phyloP scores from a whole-genome alignment of 2,888 invertebrate species.

The Candidula unifasciata region DNA sequence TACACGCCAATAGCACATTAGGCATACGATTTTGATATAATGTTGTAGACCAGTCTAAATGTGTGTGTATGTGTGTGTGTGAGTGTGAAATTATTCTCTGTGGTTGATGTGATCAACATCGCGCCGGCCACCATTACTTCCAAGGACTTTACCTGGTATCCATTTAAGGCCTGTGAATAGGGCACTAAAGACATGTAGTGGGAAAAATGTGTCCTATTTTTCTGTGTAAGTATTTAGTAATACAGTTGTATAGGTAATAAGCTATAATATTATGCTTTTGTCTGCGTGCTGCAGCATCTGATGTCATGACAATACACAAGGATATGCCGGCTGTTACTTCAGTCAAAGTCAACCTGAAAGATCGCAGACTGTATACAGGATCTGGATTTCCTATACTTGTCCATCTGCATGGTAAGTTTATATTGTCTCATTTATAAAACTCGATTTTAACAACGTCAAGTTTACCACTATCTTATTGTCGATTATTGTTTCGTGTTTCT shows the following conservation, averaged over 20 bases:
- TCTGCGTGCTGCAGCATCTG: conserved; percentile 55
- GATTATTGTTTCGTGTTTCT: neutral
- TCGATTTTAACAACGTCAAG: neutral
- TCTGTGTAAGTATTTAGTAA: too few species aligned
- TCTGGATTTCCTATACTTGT: conserved; percentile 53
- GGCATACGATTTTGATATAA: too few species aligned
- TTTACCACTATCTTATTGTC: neutral
- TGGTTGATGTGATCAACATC: too few species aligned
- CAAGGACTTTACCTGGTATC: too few species aligned
- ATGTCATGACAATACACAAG: conserved; percentile 59
- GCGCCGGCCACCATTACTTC: too few species aligned
- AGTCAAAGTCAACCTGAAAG: conserved; percentile 53
- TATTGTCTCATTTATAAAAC: neutral
- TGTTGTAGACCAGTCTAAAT: too few species aligned
- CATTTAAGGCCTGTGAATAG: too few species aligned
- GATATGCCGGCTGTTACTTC: conserved; percentile 59
- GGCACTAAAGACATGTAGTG: too few species aligned
- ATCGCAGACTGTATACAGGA: conserved; percentile 54
- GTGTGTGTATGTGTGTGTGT: too few species aligned
- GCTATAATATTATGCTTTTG: neutral
- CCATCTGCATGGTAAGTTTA: conserved; percentile 60
- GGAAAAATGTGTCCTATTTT: too few species aligned
- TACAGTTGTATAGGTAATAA: neutral
- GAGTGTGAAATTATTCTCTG: too few species aligned
- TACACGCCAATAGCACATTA: too few species aligned